phyloP scores from a whole-genome alignment of 2,113 vertebrate genomes.

The Zosterops lateralis region DNA sequence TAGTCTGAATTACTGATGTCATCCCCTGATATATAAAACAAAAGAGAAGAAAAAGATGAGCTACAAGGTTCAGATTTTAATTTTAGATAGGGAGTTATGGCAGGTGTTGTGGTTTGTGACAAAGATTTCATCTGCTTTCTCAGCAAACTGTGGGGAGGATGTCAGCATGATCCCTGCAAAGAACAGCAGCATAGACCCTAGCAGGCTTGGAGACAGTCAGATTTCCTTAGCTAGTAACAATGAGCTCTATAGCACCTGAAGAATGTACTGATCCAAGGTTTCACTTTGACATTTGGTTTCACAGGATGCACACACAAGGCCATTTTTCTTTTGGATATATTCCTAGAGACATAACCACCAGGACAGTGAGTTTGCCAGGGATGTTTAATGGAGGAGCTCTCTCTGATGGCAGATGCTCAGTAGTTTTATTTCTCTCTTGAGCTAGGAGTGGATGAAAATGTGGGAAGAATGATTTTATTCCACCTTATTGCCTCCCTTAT shows the following conservation, averaged over 20 bases:
- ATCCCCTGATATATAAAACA: not conserved
- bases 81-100: not conserved
- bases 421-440: not conserved
- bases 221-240: not conserved
- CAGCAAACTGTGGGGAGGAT: slow-evolving; percentile 20
- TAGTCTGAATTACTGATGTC: not conserved
- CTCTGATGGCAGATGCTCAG: not conserved
- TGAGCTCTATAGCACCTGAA: not conserved
- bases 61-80: not conserved
- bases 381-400: not conserved
- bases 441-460: not conserved
- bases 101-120: slow-evolving; percentile 30
- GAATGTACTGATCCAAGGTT: not conserved
- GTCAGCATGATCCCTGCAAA: slow-evolving; percentile 1
- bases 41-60: not conserved
- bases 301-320: not conserved
- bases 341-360: not conserved
- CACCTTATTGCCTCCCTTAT: not conserved
- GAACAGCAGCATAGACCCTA: not conserved
- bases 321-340: not conserved
- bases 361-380: not conserved
- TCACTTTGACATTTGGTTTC: not conserved
- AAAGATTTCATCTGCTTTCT: slow-evolving; percentile 26
- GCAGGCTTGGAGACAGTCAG: not conserved
- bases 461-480: not conserved